phyloP scores from a whole-genome alignment of 2,113 vertebrate genomes.

The Hyaena hyaena region DNA sequence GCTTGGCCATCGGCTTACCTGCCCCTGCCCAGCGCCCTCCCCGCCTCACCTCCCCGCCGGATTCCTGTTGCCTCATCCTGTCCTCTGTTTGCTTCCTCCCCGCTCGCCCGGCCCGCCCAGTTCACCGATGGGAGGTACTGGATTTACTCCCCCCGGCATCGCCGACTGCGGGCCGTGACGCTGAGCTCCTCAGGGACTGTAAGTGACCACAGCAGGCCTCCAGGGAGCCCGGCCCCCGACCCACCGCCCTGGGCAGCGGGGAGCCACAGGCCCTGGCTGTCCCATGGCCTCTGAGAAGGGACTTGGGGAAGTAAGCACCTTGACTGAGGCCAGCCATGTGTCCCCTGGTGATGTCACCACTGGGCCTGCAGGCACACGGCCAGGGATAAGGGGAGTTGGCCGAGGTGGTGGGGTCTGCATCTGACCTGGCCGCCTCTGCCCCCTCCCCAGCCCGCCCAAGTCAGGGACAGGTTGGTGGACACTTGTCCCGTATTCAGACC shows the following conservation, averaged over 20 bases:
- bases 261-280: constrained; percentile 14
- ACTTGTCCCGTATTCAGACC: fast-evolving
- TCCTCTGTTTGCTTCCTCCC: constrained; percentile 82
- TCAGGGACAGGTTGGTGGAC: fast-evolving
- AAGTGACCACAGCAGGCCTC: constrained; percentile 81
- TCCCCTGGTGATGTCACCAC: not conserved
- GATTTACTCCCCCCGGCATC: constrained; percentile 92
- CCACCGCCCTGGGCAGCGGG: not conserved
- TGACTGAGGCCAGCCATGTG: not conserved
- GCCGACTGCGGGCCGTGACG: constrained; percentile 86
- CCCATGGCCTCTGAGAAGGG: constrained; percentile 17
- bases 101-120: constrained; percentile 84
- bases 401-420: not conserved
- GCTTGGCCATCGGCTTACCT: constrained; percentile 51
- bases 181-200: constrained; percentile 87
- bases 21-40: not conserved
- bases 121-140: constrained; percentile 95
- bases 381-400: not conserved
- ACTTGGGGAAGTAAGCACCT: not conserved
- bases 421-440: not conserved
- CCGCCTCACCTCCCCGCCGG: constrained; percentile 63
- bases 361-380: fast-evolving
- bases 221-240: constrained; percentile 2
- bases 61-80: constrained; percentile 79
- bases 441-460: not conserved